Evolutionary conservation across 35 echinoderm and acorn worm species (phyloP), one percentile per base, ranked within the genome.

Genomic region (Anneissia japonica): DNA sequence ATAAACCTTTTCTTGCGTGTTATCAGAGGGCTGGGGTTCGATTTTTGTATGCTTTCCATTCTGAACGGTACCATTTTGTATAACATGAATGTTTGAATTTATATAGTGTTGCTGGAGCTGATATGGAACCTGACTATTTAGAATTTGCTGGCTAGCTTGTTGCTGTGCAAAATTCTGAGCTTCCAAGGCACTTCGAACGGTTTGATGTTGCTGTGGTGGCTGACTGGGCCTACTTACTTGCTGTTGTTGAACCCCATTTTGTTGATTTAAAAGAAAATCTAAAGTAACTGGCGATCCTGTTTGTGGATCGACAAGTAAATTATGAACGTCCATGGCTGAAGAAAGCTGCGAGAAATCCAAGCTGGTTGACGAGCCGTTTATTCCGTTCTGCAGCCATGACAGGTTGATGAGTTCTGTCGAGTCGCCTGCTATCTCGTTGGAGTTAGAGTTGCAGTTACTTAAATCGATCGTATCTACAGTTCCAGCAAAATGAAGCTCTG

Each of bases 271-370:
- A 38, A 75, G 77, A 51, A 32, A 55, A 12, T 45, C 51, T 0
- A 85, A 46, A 30, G 74, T 23, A 72, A 83, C 51, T 5, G 91
- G 94, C 39, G 91, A 75, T 17, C 91, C 96, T 16, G 92, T 99
- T 75, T 99, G 96, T 37, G 96, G 92, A 43, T 99, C 82, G 0
- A 99, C 96, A 75, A 99, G 82, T 30, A 99, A 88, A 83, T 85
- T 93, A 33, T 94, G 83, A 37, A 74, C 76, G 11, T 87, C 86
- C 0, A 93, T 45, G 34, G 84, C 94, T 3, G 86, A 86, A 12
- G 91, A 88, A 75, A 87, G 74, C 12, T 92, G 80, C 30, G 84
- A 78, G 40, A 93, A 86, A 88, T 93, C 91, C 28, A 93, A 46
- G 16, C 72, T 38, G n/a, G 83, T 90, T 29, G 88, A 46, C 26